Base-by-base conservation (phyloP, 2,888 invertebrate genomes). In the Dichetophora obliterata region DNA sequence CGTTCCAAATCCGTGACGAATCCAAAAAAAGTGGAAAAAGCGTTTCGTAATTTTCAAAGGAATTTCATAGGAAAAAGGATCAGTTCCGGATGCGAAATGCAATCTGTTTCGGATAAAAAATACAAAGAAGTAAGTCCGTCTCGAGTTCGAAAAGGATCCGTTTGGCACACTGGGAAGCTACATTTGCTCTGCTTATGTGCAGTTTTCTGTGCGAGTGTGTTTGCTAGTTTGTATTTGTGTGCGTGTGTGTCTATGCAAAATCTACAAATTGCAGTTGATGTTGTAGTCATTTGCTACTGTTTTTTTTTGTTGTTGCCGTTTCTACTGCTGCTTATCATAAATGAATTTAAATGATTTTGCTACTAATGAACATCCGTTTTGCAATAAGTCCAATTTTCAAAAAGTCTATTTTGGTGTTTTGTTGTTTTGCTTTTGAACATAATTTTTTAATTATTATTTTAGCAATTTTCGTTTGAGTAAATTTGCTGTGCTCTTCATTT, bases 311-410 rank as follows among this genome's bases (percentile, higher is more conserved):
- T 52, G 54, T 70, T 70, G 54, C 24, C 6, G 3, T 3, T 70
- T 4, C 57, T 24, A 6, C 16, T 68, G 22, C 16, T 61, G 72
- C 72, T 63, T 61, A 61, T 61, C 72, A 73, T 73, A 73, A 73
- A 73, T 73, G 61, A 73, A 73, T 73, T 73, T 73, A 63, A 73
- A 73, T 73, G 72, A 73, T 61, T 71, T 54, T 63, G 31, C 27
- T 52, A 61, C 72, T 73, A 73, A 73, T 73, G 72, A 73, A 73
- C 72, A 73, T 73, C 72, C 72, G 72, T 34, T 61, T 43, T 63
- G 72, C 63, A 57, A 48, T 73, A 63, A 9, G 63, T 27, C 31
- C 19, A 27, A 59, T 63, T 73, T 73, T 63, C 61, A 50, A 48
- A 37, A 73, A 73, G n/a, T 48, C 72, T 61, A 27, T 73, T 61